Percentiles rank a stretch among this genome's conserved stretches.
phyloP scores from a whole-genome alignment of 1,140 invertebrate species.

The Drosophila suzukii region DNA sequence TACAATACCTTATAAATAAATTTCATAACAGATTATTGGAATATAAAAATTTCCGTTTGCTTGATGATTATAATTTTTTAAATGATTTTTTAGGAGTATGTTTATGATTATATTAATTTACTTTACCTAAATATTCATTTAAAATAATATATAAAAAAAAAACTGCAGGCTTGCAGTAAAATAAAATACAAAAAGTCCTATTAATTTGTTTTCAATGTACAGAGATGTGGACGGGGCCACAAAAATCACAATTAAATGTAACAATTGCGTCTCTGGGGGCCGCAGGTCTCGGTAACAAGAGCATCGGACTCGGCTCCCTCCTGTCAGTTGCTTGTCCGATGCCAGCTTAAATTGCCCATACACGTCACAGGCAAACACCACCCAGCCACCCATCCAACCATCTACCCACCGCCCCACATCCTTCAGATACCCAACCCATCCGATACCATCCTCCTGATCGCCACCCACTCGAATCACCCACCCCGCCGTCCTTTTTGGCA shows the following conservation, averaged over 20 bases:
- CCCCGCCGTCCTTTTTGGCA: constrained; percentile 40
- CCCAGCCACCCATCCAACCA: constrained; percentile 12
- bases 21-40: too few relatives aligned
- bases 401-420: not conserved
- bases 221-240: constrained; percentile 9
- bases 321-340: constrained; percentile 80
- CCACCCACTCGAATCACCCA: not conserved
- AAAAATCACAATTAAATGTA: constrained; percentile 83
- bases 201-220: constrained; percentile 16
- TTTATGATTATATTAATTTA: too few relatives aligned
- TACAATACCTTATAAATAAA: too few relatives aligned
- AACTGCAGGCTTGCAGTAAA: too few relatives aligned
- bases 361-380: constrained; percentile 65
- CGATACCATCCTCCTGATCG: constrained; percentile 11
- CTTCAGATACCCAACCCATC: not conserved
- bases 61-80: too few relatives aligned
- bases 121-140: too few relatives aligned
- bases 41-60: too few relatives aligned
- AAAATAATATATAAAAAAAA: too few relatives aligned
- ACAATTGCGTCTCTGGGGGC: constrained; percentile 81
- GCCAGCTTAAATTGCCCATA: constrained; percentile 82
- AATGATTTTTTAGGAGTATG: too few relatives aligned
- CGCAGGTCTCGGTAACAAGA: constrained; percentile 51
- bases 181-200: too few relatives aligned
- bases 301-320: constrained; percentile 32